Conservation (phyloP, 2,888 invertebrate species). For the Macaria notata region DNA sequence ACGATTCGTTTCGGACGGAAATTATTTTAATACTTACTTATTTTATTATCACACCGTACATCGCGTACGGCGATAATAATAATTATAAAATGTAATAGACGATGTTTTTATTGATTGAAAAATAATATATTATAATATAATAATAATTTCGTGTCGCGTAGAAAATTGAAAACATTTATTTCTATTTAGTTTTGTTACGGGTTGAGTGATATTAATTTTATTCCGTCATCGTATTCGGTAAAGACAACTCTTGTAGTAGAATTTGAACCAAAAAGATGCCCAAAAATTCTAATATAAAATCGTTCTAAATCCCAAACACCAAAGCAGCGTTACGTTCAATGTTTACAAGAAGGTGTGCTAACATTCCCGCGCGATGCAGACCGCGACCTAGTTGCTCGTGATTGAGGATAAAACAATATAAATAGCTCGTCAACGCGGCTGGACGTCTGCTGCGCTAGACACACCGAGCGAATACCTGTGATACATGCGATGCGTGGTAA, state of each 20-base stretch:
- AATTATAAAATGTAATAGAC: not conserved
- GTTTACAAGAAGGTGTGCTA: conserved; percentile 56
- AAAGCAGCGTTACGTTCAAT: conserved; percentile 36
- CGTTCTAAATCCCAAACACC: conserved; percentile 37
- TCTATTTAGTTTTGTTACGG: not conserved
- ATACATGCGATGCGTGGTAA: not conserved
- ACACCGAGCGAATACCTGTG: conserved; percentile 34
- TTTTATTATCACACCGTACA: not conserved
- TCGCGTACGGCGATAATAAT: not conserved
- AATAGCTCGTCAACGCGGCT: conserved; percentile 76
- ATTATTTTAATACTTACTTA: conserved; percentile 1
- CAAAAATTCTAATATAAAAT: not conserved
- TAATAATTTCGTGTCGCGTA: not conserved
- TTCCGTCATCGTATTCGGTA: not conserved
- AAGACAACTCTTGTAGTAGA: not conserved
- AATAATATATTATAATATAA: not conserved
- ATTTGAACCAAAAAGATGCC: not conserved
- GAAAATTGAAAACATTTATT: not conserved
- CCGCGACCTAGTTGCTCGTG: conserved; percentile 78
- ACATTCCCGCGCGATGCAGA: conserved; percentile 64
- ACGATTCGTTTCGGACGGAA: not conserved
- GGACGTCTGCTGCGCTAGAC: conserved; percentile 51
- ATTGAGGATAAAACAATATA: conserved; percentile 82
- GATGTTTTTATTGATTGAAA: conserved; percentile 7
- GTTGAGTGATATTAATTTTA: not conserved